Evolutionary conservation across 1,140 invertebrate genomes (phyloP).

Genomic region (Cecropterus lyciades): DNA sequence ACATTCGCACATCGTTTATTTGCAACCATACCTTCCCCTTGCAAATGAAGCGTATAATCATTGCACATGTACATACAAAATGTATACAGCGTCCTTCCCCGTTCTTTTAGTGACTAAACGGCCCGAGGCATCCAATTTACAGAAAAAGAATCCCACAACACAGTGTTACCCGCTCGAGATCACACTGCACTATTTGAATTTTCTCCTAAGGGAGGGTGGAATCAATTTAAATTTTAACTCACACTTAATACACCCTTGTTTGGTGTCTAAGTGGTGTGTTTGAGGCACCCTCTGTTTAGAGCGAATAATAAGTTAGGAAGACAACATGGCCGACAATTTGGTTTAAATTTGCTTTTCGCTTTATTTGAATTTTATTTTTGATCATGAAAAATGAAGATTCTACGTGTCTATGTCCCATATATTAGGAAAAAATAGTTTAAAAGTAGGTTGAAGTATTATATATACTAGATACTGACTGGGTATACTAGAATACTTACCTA

Average conservation of each 20-base stretch:
- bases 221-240: constrained; percentile 84
- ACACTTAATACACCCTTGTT: constrained; percentile 84
- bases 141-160: constrained; percentile 80
- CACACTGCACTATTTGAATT: constrained; percentile 82
- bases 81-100: constrained; percentile 56
- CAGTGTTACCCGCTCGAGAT: constrained; percentile 73
- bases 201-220: constrained; percentile 76
- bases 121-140: constrained; percentile 79
- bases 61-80: constrained; percentile 50
- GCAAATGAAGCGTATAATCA: constrained; percentile 74
- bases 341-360: constrained; percentile 34
- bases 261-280: constrained; percentile 84
- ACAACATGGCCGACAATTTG: constrained; percentile 66
- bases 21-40: constrained; percentile 42
- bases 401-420: no score
- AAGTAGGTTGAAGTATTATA: no score
- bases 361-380: constrained; percentile 2
- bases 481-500: no score
- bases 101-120: constrained; percentile 72
- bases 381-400: no score
- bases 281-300: constrained; percentile 76
- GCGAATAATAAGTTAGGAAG: constrained; percentile 80
- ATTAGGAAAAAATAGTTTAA: no score
- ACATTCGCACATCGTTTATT: constrained; percentile 3
- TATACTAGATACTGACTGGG: no score